Base-by-base conservation (phyloP, 2,113 vertebrate species). In the Tor tambroides region DNA sequence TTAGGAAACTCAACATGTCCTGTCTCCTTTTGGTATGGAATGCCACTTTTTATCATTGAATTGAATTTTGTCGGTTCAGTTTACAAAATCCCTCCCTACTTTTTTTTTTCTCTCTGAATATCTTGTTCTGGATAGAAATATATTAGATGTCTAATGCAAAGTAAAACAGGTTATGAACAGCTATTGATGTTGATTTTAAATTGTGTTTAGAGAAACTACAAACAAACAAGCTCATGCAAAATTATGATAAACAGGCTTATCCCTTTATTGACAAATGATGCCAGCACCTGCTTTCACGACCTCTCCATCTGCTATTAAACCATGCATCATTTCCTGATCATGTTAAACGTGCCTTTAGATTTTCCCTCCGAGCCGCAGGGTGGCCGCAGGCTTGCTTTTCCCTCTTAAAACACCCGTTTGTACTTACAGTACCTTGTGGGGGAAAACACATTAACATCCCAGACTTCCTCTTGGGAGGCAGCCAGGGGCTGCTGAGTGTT, bases 391-490 rank as follows among this genome's bases (percentile, higher is more conserved):
- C 83, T 72, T 84, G 43, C 83, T 83, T 83, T 61, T 79, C 83
- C 80, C 83, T 83, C 83, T 87, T 87, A 80, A 87, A 88, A 89
- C 77, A 78, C 81, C 84, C 54, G 49, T 87, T 80, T 89, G 79
- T 88, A 86, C 85, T 89, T 85, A 71, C 79, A 86, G 61, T 80
- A 78, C 69, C 78, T 88, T 86, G 75, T 90, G 86, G 84, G 81
- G 74, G 83, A 76, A 87, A 86, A 85, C 84, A 87, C 83, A 87
- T 88, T 89, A 88, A 87, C 89, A 84, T 89, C 75, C 28, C 72
- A 88, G 78, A 90, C 86, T 89, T 91, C 84, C 88, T 89, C 80
- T 86, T 87, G 88, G 88, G 76, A 85, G 49, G 51, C 69, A 81
- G 85, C 82, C 84, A 90, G 80, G 5, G 80, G 82, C 49, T 86